Evolutionary conservation across 2,888 invertebrate genomes (phyloP), one percentile per base, ranked within the genome.

Genomic region (Gari tellinella): DNA sequence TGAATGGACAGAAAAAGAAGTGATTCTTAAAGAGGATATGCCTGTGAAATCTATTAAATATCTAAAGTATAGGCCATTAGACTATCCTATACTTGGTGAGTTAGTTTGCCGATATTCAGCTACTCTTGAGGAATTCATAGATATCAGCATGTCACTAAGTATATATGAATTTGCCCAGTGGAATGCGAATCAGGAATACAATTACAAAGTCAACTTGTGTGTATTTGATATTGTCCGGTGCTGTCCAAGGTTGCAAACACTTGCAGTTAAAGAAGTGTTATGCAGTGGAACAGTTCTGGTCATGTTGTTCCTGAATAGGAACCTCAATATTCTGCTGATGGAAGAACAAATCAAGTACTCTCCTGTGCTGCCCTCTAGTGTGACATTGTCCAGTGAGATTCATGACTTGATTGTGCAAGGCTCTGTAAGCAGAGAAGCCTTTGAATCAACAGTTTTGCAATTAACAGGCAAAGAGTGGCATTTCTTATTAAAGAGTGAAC

Each of bases 1-100:
- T 51, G 74, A 78, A 57, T 84, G 80, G 80, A 68, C 82, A 17
- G 77, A 84, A 26, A 75, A 80, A 46, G 80, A 80, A 31, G 53
- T 78, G 4, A 67, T 83, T 23, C 41, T 83, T 12, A 83, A 83
- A 46, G 62, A 69, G 7, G 69, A 62, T 12, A 76, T 82, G 62
- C 84, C 82, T 2, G 66, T 84, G n/a, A 48, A 61, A 25, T 68
- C 75, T 8, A 57, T 83, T 5, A 72, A 73, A 31, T 80, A 76
- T 37, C 52, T 62, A 15, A 81, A 80, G 37, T 72, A 68, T 37
- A 45, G 66, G 23, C 72, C 68, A 52, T 57, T 82, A 14, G 65
- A 78, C 21, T 78, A 72, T 49, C 37, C 62, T 5, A 38, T 56
- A 0, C 45, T 81, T 12, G 62, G 64, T 15, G 49, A 40, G 10